These are phyloP conservation scores for Proctacanthus coquilletti DNA, from an alignment of 1,140 invertebrate species.

Conservation along the genomic window DNA sequence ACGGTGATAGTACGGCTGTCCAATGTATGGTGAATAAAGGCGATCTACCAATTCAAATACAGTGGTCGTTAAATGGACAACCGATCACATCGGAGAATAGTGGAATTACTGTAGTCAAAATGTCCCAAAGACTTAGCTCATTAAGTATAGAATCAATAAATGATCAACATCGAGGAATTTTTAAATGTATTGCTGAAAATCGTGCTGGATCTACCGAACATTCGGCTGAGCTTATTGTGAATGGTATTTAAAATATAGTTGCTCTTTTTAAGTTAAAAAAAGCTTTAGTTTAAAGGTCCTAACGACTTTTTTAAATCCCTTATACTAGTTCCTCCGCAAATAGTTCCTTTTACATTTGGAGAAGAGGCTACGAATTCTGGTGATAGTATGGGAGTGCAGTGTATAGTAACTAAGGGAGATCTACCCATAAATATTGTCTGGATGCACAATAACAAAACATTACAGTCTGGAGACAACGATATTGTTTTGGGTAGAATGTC, in stretches of 20 bases:
- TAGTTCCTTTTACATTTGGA: slow-evolving; percentile 45
- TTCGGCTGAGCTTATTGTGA: slow-evolving; percentile 43
- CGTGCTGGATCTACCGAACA: slow-evolving; percentile 45
- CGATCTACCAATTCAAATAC: slow-evolving; percentile 51
- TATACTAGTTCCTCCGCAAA: slow-evolving; percentile 47
- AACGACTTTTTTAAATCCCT: neutral
- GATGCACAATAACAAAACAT: slow-evolving; percentile 37
- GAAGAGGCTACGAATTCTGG: slow-evolving; percentile 49
- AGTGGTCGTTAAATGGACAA: slow-evolving; percentile 59
- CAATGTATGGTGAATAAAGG: slow-evolving; percentile 61
- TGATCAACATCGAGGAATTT: slow-evolving; percentile 49
- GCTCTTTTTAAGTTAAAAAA: neutral
- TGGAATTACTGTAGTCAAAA: slow-evolving; percentile 37
- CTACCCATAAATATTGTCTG: slow-evolving; percentile 51
- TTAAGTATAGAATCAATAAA: slow-evolving; percentile 55
- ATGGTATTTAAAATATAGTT: slow-evolving; percentile 30
- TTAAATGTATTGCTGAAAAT: slow-evolving; percentile 54
- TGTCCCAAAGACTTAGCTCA: slow-evolving; percentile 43
- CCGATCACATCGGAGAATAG: slow-evolving; percentile 19
- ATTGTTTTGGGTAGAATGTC: slow-evolving; percentile 31
- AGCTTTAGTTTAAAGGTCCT: neutral
- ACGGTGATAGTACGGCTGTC: slow-evolving; percentile 42
- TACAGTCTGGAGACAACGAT: slow-evolving; percentile 19
- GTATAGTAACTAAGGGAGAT: slow-evolving; percentile 58
- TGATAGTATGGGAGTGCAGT: slow-evolving; percentile 49